These are phyloP conservation scores for Sphenodon punctatus DNA, from an alignment of 2,797 vertebrate genomes.

Conservation along the genomic window DNA sequence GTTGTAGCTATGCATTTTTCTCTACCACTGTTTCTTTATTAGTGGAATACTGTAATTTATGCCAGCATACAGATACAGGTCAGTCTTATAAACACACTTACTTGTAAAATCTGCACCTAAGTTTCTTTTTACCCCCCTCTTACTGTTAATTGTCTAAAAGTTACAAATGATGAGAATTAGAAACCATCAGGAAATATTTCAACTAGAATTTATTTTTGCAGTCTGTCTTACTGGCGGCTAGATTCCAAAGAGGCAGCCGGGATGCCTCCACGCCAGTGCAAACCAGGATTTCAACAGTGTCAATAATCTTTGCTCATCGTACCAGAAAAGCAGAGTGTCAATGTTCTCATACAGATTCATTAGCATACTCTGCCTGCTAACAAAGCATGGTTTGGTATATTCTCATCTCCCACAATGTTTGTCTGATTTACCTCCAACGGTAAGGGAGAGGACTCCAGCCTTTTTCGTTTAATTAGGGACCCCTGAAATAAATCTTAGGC, in stretches of 20 bases:
- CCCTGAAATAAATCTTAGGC: conserved; percentile 51
- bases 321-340: conserved; percentile 66
- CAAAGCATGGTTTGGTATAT: conserved; percentile 69
- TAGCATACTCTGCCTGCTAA: conserved; percentile 74
- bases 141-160: conserved; percentile 35
- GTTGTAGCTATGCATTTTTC: conserved; percentile 22
- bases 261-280: conserved; percentile 65
- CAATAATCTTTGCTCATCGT: conserved; percentile 73
- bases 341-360: conserved; percentile 70
- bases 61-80: neutral
- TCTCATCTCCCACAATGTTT: conserved; percentile 54
- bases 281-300: conserved; percentile 75
- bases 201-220: conserved; percentile 66
- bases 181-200: conserved; percentile 49
- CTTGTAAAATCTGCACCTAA: conserved; percentile 5
- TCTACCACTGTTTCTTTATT: conserved; percentile 21
- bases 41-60: conserved; percentile 6
- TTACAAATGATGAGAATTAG: conserved; percentile 64
- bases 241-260: conserved; percentile 70
- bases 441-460: conserved; percentile 52
- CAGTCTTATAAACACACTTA: conserved; percentile 15
- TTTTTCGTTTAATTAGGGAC: conserved; percentile 44
- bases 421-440: conserved; percentile 66
- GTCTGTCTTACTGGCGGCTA: conserved; percentile 64
- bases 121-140: conserved; percentile 19